Evolutionary conservation across 2,888 invertebrate species (phyloP).

Genomic region (Cordilura impudica): DNA sequence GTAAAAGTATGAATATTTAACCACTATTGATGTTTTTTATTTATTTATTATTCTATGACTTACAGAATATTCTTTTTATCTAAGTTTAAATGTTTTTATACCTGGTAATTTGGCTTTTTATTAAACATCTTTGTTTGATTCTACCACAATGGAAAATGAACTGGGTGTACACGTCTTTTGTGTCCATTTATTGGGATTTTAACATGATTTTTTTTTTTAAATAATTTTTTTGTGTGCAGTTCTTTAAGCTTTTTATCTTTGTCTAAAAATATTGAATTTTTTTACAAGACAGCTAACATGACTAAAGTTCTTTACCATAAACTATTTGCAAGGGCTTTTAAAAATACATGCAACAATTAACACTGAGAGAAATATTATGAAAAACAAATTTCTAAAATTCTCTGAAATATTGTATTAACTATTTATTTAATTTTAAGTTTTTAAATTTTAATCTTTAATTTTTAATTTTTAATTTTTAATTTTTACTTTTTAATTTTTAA

Average conservation of each 20-base stretch:
- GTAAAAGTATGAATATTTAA: conserved; percentile 36
- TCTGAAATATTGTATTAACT: too few species aligned
- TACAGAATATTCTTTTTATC: neutral
- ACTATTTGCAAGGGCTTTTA: neutral
- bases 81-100: neutral
- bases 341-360: neutral
- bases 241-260: conserved; percentile 24
- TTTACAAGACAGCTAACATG: conserved; percentile 51
- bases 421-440: too few species aligned
- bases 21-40: neutral
- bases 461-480: too few species aligned
- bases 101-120: neutral
- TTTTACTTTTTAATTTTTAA: too few species aligned
- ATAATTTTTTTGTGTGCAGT: neutral
- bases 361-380: neutral
- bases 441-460: too few species aligned
- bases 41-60: neutral
- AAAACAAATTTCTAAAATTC: neutral
- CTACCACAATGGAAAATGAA: neutral
- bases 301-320: conserved; percentile 30
- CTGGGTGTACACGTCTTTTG: conserved; percentile 47
- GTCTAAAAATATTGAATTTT: conserved; percentile 45
- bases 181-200: conserved; percentile 43
- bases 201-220: conserved; percentile 34
- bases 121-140: neutral